Conservation (phyloP, 2,113 vertebrate species). For the Phalacrocorax aristotelis region DNA sequence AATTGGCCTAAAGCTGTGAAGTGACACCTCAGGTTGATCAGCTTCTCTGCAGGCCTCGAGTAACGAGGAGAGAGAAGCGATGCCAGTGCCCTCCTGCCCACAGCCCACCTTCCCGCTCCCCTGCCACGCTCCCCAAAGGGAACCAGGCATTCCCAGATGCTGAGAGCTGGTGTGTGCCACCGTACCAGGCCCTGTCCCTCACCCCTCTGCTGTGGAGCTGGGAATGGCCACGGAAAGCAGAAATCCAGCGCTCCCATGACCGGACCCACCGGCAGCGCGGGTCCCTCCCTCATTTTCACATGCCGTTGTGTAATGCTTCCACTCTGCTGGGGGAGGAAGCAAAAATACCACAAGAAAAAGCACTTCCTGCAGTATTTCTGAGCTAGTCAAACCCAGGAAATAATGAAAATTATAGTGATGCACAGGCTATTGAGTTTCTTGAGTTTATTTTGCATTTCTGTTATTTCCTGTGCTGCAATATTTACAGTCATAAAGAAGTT, state of each 20-base stretch:
- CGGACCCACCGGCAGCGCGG: rapidly evolving
- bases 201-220: rapidly evolving
- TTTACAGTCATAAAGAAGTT: neutral
- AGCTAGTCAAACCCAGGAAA: slow-evolving; percentile 39
- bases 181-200: rapidly evolving
- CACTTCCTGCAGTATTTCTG: slow-evolving; percentile 47
- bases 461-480: slow-evolving; percentile 11
- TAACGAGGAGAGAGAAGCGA: neutral
- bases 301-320: neutral
- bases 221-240: neutral
- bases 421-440: neutral
- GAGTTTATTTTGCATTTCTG: neutral
- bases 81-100: too few relatives aligned
- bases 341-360: slow-evolving; percentile 36
- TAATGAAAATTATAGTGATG: slow-evolving; percentile 4
- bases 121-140: neutral
- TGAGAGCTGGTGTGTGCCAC: rapidly evolving
- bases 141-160: neutral
- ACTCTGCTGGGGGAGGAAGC: slow-evolving; percentile 6
- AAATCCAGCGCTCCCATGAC: neutral
- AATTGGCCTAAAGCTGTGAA: neutral
- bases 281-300: slow-evolving; percentile 27
- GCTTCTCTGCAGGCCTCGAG: neutral
- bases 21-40: neutral
- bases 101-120: neutral